These are phyloP conservation scores for Megamerina dolium DNA, from an alignment of 2,888 invertebrate genomes.

Conservation along the genomic window DNA sequence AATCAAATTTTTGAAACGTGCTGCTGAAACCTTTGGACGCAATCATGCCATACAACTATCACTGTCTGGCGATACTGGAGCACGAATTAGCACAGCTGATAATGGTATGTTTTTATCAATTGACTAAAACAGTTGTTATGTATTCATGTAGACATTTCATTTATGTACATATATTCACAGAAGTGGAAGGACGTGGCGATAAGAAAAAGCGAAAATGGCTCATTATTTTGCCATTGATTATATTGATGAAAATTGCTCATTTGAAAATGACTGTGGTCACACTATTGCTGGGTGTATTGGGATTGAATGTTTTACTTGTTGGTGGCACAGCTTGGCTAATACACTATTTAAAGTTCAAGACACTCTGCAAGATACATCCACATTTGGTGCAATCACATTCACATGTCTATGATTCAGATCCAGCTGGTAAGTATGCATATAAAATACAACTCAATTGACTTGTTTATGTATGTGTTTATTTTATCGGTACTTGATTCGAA, in stretches of 20 bases:
- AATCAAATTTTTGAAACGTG: constrained; percentile 41
- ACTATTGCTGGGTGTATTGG: constrained; percentile 37
- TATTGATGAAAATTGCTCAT: constrained; percentile 45
- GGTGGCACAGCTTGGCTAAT: constrained; percentile 44
- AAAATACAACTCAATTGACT: background rate
- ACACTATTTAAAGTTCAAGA: constrained; percentile 45
- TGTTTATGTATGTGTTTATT: background rate
- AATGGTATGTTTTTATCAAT: no score
- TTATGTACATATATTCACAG: no score
- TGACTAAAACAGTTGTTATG: background rate
- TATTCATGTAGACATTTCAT: no score
- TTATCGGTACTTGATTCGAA: background rate
- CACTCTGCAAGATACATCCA: constrained; percentile 46
- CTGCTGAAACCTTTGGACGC: constrained; percentile 38
- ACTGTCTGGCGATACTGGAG: constrained; percentile 37
- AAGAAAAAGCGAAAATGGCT: constrained; percentile 42
- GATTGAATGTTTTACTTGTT: constrained; percentile 40
- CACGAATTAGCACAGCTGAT: constrained; percentile 29
- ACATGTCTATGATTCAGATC: constrained; percentile 44
- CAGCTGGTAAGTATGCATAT: constrained; percentile 31
- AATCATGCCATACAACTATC: constrained; percentile 42
- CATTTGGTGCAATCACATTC: constrained; percentile 45
- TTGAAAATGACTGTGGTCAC: constrained; percentile 42
- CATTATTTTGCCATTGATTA: constrained; percentile 41
- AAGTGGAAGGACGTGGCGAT: constrained; percentile 28